phyloP scores from a whole-genome alignment of 2,888 invertebrate species.

The Archaeoteleia sp. region DNA sequence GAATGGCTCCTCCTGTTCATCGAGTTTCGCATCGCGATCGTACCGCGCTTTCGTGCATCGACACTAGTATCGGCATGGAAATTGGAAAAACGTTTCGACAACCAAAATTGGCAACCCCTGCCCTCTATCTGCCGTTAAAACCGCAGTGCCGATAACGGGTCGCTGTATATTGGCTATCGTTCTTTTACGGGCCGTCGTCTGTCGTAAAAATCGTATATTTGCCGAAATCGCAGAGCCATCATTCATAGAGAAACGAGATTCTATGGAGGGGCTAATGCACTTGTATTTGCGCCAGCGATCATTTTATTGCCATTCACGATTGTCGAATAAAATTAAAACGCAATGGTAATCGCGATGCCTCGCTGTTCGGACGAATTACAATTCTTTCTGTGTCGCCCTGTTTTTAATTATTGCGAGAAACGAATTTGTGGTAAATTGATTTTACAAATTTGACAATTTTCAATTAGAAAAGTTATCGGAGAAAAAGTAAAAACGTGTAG shows the following conservation, averaged over 20 bases:
- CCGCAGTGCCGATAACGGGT: constrained; percentile 50
- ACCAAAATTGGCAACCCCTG: constrained; percentile 29
- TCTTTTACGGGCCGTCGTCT: constrained; percentile 35
- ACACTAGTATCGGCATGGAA: constrained; percentile 43
- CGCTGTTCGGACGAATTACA: too few species aligned
- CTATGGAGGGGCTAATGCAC: constrained; percentile 22
- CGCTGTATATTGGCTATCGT: constrained; percentile 43
- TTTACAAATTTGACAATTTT: too few species aligned
- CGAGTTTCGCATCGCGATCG: constrained; percentile 32
- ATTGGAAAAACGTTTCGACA: constrained; percentile 48
- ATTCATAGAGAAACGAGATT: constrained; percentile 21
- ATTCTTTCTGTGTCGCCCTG: too few species aligned
- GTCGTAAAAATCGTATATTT: constrained; percentile 46
- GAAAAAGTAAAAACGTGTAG: too few species aligned
- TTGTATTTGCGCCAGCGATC: constrained; percentile 4
- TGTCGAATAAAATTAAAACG: neutral
- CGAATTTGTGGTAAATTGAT: too few species aligned
- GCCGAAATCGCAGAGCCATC: constrained; percentile 26
- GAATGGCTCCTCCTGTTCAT: constrained; percentile 26
- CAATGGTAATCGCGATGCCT: constrained; percentile 1
- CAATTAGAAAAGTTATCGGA: too few species aligned
- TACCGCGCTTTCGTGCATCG: constrained; percentile 20
- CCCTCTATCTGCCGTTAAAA: constrained; percentile 48
- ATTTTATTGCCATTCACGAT: constrained; percentile 19
- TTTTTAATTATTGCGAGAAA: too few species aligned